phyloP scores from a whole-genome alignment of 2,113 vertebrate species.

The Lanius collurio region DNA sequence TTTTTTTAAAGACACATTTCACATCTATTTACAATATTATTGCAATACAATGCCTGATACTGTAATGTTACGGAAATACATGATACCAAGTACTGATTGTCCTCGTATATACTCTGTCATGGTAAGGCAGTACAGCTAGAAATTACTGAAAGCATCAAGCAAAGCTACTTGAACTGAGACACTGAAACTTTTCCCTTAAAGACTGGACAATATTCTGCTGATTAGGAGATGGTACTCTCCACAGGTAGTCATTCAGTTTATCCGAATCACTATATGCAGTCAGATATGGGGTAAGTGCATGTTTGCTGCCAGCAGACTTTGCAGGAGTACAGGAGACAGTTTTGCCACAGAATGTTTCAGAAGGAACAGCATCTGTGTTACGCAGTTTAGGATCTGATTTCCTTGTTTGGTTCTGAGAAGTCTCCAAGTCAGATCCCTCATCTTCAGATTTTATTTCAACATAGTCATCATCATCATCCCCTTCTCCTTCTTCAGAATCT shows the following conservation, averaged over 20 bases:
- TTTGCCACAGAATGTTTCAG: slow-evolving; percentile 29
- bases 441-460: slow-evolving; percentile 98
- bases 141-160: slow-evolving; percentile 67
- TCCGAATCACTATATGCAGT: slow-evolving; percentile 69
- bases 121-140: background rate
- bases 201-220: slow-evolving; percentile 94
- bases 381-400: slow-evolving; percentile 27
- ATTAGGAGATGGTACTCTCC: slow-evolving; percentile 85
- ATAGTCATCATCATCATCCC: slow-evolving; percentile 90
- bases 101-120: background rate
- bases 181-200: slow-evolving; percentile 95
- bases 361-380: background rate
- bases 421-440: slow-evolving; percentile 75
- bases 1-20: background rate
- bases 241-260: slow-evolving; percentile 89
- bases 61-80: slow-evolving; percentile 42
- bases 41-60: slow-evolving; percentile 14
- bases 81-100: slow-evolving; percentile 1
- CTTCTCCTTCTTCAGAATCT: slow-evolving; percentile 85
- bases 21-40: slow-evolving; percentile 38
- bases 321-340: slow-evolving; percentile 66
- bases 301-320: slow-evolving; percentile 58
- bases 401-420: background rate
- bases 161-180: slow-evolving; percentile 97
- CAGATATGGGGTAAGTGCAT: slow-evolving; percentile 63